phyloP scores from a whole-genome alignment of 2,888 invertebrate genomes.

The Drosophila incognita region DNA sequence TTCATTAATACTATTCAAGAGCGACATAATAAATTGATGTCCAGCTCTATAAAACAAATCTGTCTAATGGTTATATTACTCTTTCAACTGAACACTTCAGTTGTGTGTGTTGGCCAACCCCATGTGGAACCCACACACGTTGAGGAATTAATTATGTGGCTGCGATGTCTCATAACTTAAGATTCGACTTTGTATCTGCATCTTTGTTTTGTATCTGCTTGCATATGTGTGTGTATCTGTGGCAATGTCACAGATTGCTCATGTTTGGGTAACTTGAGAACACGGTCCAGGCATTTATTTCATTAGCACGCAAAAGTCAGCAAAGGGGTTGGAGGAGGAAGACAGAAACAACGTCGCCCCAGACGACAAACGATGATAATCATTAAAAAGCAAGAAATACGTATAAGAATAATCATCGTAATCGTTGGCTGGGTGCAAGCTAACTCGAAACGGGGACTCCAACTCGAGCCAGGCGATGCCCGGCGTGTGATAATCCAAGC shows the following conservation, averaged over 20 bases:
- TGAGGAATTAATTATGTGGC: conserved; percentile 71
- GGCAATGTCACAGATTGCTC: conserved; percentile 74
- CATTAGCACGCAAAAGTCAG: conserved; percentile 70
- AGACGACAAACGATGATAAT: conserved; percentile 57
- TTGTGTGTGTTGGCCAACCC: conserved; percentile 7
- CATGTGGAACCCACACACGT: conserved; percentile 70
- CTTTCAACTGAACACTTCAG: conserved; percentile 20
- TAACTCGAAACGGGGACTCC: conserved; percentile 8
- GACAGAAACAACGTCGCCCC: conserved; percentile 8
- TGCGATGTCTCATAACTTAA: conserved; percentile 64
- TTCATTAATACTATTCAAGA: background rate
- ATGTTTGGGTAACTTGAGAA: conserved; percentile 75
- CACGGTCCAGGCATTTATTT: conserved; percentile 76
- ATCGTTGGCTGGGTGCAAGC: conserved; percentile 46
- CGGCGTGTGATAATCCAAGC: conserved; percentile 70
- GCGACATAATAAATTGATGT: background rate
- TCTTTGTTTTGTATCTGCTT: conserved; percentile 34
- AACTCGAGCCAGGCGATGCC: conserved; percentile 57
- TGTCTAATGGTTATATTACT: conserved; percentile 3
- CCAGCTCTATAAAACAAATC: background rate
- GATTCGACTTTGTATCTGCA: conserved; percentile 44
- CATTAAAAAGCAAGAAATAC: conserved; percentile 61
- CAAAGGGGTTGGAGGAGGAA: conserved; percentile 22
- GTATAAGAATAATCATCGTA: conserved; percentile 61
- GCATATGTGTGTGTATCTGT: conserved; percentile 23